phyloP scores from a whole-genome alignment of 2,797 vertebrate genomes.

The Xerus rutilus region DNA sequence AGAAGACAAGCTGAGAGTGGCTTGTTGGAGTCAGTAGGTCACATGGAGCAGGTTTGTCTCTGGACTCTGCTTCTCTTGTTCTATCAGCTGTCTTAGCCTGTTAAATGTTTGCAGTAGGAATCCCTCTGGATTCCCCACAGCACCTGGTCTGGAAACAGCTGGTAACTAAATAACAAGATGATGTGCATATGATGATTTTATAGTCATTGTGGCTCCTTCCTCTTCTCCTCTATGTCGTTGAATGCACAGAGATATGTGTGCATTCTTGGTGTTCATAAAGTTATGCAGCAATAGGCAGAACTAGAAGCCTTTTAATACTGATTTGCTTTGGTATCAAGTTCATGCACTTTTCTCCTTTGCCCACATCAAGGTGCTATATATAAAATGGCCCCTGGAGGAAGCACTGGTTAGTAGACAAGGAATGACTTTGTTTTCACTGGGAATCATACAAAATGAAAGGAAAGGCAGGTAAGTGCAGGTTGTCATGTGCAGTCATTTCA shows the following conservation, averaged over 20 bases:
- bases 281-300: background rate
- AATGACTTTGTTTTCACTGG: conserved; percentile 50
- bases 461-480: background rate
- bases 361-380: conserved; percentile 16
- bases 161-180: conserved; percentile 22
- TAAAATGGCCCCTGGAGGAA: conserved; percentile 51
- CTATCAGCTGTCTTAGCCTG: conserved; percentile 63
- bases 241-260: background rate
- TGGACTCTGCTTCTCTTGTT: conserved; percentile 45
- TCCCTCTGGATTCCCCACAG: conserved; percentile 43
- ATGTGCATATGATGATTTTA: conserved; percentile 9
- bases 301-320: conserved; percentile 43
- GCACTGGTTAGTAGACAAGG: conserved; percentile 30
- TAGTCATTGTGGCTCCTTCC: background rate
- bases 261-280: conserved; percentile 1
- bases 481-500: background rate
- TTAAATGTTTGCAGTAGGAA: conserved; percentile 51
- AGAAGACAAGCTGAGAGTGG: background rate
- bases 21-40: conserved; percentile 60
- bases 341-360: conserved; percentile 1
- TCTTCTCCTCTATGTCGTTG: background rate
- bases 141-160: conserved; percentile 40
- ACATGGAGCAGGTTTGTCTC: conserved; percentile 49
- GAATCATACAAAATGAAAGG: background rate
- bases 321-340: conserved; percentile 58